Conservation (phyloP, 2,113 vertebrate genomes). For the Scopus umbretta region DNA sequence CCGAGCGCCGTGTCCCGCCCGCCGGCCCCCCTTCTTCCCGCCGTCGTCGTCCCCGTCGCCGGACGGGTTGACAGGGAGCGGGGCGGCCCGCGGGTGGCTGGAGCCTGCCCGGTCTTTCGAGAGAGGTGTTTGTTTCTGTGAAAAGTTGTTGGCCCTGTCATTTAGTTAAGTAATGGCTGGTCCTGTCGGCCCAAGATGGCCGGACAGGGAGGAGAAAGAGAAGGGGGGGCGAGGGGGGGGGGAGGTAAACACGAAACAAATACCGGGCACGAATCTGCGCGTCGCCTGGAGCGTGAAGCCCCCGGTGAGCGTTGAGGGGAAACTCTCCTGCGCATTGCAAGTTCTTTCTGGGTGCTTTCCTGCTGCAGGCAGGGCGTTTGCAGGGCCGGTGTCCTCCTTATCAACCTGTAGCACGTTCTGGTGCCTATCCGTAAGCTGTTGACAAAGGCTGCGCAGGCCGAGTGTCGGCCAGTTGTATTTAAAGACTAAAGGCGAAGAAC, state of each 20-base stretch:
- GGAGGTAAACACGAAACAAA: constrained; percentile 75
- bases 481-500: not conserved
- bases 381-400: constrained; percentile 32
- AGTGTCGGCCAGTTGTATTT: not conserved
- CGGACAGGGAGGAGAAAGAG: constrained; percentile 75
- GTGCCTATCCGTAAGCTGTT: constrained; percentile 38
- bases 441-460: constrained; percentile 65
- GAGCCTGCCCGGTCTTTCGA: not conserved
- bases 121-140: constrained; percentile 50
- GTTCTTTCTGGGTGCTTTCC: constrained; percentile 14
- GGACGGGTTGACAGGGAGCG: not conserved
- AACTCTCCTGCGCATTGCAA: not conserved
- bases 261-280: constrained; percentile 23
- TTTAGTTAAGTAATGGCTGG: constrained; percentile 87
- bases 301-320: not conserved
- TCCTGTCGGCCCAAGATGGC: constrained; percentile 86
- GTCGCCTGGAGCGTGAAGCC: not conserved
- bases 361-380: not conserved
- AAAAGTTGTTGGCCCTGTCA: constrained; percentile 77
- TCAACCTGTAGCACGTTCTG: constrained; percentile 77
- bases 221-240: not conserved
- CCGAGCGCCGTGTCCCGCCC: not conserved
- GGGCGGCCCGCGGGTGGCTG: not conserved
- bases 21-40: not conserved
- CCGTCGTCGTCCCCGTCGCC: not conserved